Percentiles rank a stretch among this genome's conserved stretches.
Conservation (phyloP, 2,888 invertebrate species). For the Cetonia aurata region DNA sequence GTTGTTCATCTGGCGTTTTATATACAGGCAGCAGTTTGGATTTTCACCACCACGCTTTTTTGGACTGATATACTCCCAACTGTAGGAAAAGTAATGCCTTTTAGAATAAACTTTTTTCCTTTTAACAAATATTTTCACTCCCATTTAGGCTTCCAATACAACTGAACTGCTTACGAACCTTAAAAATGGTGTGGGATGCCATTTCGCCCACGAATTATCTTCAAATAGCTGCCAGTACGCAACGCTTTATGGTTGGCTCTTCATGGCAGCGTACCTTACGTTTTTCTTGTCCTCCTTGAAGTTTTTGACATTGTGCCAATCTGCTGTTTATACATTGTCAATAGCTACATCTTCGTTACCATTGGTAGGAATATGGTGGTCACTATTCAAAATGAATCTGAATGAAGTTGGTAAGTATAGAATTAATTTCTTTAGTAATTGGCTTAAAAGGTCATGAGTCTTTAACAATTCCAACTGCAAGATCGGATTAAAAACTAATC, state of each 20-base stretch:
- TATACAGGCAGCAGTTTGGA: conserved; percentile 67
- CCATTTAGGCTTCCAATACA: conserved; percentile 47
- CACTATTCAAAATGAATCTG: conserved; percentile 68
- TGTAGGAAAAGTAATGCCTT: conserved; percentile 67
- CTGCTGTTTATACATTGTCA: conserved; percentile 71
- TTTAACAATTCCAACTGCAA: neutral
- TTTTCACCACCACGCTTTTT: conserved; percentile 65
- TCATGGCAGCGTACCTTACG: conserved; percentile 67
- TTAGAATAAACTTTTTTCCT: neutral
- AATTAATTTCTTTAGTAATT: conserved; percentile 13
- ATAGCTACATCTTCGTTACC: conserved; percentile 70
- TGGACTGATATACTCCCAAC: conserved; percentile 70
- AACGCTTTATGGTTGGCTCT: conserved; percentile 67
- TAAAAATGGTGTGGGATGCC: conserved; percentile 61
- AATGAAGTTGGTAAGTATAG: conserved; percentile 61
- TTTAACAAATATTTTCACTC: conserved; percentile 27
- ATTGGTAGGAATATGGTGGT: conserved; percentile 72
- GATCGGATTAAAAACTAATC: neutral
- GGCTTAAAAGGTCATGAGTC: neutral
- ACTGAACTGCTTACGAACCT: conserved; percentile 62
- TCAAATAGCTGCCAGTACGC: conserved; percentile 55
- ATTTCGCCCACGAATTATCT: conserved; percentile 58
- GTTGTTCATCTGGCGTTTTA: conserved; percentile 65
- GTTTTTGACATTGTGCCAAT: conserved; percentile 70
- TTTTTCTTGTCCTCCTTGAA: conserved; percentile 68